These are phyloP conservation scores for Trachemys scripta DNA, from an alignment of 2,113 vertebrate genomes.

Conservation along the genomic window DNA sequence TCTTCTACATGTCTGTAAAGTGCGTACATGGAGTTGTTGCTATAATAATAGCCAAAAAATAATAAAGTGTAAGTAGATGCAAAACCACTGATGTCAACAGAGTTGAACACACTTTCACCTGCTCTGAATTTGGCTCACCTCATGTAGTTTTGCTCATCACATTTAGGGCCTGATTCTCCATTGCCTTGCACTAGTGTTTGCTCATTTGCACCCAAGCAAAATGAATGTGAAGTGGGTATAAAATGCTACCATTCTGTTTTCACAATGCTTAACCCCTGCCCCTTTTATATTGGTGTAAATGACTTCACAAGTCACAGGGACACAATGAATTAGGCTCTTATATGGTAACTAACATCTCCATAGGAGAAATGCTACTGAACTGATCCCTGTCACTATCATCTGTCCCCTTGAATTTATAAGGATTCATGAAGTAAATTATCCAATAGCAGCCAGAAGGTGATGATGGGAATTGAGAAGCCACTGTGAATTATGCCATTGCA, in stretches of 20 bases:
- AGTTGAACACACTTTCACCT: neutral
- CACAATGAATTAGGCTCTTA: neutral
- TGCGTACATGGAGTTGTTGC: neutral
- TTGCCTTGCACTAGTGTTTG: neutral
- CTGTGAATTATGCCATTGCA: neutral
- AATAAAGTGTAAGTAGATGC: neutral
- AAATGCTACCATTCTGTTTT: neutral
- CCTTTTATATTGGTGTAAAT: neutral
- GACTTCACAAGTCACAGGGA: neutral
- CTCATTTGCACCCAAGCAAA: neutral
- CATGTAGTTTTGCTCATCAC: neutral
- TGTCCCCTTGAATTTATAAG: neutral
- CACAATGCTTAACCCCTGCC: neutral
- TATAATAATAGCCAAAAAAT: neutral
- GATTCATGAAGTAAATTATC: neutral
- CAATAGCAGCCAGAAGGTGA: neutral
- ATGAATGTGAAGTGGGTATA: neutral
- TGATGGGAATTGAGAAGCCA: neutral
- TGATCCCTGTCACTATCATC: neutral
- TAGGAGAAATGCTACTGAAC: neutral
- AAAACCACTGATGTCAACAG: neutral
- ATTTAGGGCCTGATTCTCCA: neutral
- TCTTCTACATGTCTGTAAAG: neutral
- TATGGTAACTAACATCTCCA: neutral
- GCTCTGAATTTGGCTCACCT: neutral